Conservation (phyloP, 23 tunicate genomes). For the Ciona savignyi region DNA sequence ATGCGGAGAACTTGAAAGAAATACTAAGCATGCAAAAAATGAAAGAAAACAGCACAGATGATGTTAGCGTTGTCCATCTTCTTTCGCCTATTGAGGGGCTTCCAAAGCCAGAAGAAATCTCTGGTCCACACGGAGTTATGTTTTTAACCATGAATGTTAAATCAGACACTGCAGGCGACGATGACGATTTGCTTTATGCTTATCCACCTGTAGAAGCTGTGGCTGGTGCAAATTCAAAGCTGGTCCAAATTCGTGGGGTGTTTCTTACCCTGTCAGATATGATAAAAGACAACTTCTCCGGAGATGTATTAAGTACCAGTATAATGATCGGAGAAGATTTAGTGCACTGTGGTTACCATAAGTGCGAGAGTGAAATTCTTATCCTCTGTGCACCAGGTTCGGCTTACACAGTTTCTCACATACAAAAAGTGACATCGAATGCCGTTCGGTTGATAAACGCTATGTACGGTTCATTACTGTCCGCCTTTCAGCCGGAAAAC, state of each 20-base stretch:
- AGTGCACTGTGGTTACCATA: conserved; percentile 67
- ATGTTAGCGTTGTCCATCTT: not conserved
- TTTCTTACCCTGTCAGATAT: conserved; percentile 75
- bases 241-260: conserved; percentile 50
- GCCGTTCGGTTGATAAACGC: conserved; percentile 28
- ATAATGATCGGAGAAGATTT: conserved; percentile 29
- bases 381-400: conserved; percentile 53
- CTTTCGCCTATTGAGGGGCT: not conserved
- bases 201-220: conserved; percentile 28
- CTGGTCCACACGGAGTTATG: not conserved
- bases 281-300: conserved; percentile 29
- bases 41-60: not conserved
- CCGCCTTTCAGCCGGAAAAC: conserved; percentile 65
- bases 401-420: conserved; percentile 32
- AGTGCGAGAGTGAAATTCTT: conserved; percentile 34
- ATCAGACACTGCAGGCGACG: conserved; percentile 68
- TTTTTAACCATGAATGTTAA: conserved; percentile 14
- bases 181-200: conserved; percentile 67
- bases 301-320: conserved; percentile 43
- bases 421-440: conserved; percentile 25
- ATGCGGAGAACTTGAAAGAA: not conserved
- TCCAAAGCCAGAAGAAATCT: not conserved
- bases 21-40: not conserved
- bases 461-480: conserved; percentile 44
- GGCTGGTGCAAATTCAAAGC: conserved; percentile 23